Evolutionary conservation across 2,797 vertebrate genomes (phyloP).

Genomic region (Callimico goeldii): DNA sequence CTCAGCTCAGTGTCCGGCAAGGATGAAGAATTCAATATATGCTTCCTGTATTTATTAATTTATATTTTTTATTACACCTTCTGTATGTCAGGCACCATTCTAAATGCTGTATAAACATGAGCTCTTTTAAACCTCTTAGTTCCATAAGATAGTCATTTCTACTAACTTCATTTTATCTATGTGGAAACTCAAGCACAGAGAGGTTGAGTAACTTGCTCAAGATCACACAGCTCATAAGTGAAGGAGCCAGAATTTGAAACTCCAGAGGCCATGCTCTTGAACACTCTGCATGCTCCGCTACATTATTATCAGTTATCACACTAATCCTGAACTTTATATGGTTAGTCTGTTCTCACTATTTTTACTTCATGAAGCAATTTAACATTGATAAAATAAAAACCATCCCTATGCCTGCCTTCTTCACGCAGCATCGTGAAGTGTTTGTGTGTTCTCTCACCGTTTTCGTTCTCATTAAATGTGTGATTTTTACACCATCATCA

Average conservation of each 20-base stretch:
- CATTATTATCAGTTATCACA: too few species aligned
- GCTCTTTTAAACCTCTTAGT: neutral
- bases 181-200: neutral
- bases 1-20: neutral
- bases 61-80: neutral
- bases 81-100: neutral
- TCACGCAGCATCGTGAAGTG: neutral
- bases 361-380: neutral
- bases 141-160: neutral
- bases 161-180: neutral
- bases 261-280: neutral
- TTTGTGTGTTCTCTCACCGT: neutral
- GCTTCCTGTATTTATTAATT: neutral
- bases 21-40: neutral
- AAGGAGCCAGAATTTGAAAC: neutral
- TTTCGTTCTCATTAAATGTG: neutral
- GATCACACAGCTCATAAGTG: neutral
- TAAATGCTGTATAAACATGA: neutral
- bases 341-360: neutral
- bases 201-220: neutral
- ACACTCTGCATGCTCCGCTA: accelerated
- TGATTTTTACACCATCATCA: neutral
- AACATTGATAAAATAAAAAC: neutral
- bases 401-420: neutral
- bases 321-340: neutral